A percentile compares a stretch with the other conserved stretches of the same genome.
Conservation (phyloP, 2,797 vertebrate species). For the Phylloscopus collybita region DNA sequence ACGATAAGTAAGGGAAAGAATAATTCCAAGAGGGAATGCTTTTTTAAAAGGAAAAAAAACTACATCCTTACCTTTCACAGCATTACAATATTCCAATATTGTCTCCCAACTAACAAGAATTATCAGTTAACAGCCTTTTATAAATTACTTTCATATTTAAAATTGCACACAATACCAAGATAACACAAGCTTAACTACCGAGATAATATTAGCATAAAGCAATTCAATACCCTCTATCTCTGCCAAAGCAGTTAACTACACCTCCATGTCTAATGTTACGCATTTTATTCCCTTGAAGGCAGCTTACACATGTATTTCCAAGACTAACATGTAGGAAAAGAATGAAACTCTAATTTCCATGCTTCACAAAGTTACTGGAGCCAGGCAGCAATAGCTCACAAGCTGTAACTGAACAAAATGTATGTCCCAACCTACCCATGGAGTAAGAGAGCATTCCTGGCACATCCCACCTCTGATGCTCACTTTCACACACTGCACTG, state of each 20-base stretch:
- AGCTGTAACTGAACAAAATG: background rate
- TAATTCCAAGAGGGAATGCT: background rate
- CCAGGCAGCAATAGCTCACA: background rate
- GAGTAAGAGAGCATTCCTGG: rapidly evolving
- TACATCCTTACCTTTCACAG: background rate
- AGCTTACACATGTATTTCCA: background rate
- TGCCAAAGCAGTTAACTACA: background rate
- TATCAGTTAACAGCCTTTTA: background rate
- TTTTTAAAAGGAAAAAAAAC: background rate
- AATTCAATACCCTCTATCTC: background rate
- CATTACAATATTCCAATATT: background rate
- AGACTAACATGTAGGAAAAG: background rate
- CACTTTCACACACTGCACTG: background rate
- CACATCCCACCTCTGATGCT: rapidly evolving
- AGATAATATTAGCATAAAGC: slow-evolving; percentile 27
- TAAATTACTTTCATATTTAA: background rate
- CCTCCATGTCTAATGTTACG: background rate
- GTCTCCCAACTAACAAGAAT: background rate
- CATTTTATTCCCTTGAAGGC: background rate
- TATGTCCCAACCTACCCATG: rapidly evolving
- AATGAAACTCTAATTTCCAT: background rate
- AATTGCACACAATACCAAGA: background rate
- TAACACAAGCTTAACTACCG: slow-evolving; percentile 1
- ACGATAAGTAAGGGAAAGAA: background rate
- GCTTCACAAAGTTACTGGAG: background rate